Percentiles rank a stretch among this genome's conserved stretches.
These are phyloP conservation scores for Acropora yongei DNA, from an alignment of 64 coral and sea anemone species.

Conservation along the genomic window DNA sequence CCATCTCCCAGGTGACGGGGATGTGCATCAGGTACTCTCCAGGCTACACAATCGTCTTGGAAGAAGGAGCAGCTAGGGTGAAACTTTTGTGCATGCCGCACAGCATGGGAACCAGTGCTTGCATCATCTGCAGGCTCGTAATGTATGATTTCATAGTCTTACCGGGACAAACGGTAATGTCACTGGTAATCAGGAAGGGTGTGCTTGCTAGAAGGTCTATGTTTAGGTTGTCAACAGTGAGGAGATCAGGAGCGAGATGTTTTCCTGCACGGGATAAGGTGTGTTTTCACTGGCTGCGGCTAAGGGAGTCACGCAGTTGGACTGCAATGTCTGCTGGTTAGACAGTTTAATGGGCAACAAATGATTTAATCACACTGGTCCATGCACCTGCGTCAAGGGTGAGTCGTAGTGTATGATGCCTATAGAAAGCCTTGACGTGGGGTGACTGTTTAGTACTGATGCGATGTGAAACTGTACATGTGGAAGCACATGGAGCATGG, in stretches of 20 bases:
- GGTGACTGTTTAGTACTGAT: too few relatives aligned
- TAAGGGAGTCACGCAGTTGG: neutral
- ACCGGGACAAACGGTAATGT: slow-evolving; percentile 26
- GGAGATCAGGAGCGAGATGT: slow-evolving; percentile 21
- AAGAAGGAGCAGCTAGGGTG: neutral
- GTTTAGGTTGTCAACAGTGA: slow-evolving; percentile 24
- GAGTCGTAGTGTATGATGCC: neutral
- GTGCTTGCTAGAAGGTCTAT: slow-evolving; percentile 51
- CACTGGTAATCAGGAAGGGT: slow-evolving; percentile 42
- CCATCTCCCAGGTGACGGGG: slow-evolving; percentile 7
- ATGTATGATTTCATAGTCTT: slow-evolving; percentile 25
- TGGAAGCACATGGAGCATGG: neutral
- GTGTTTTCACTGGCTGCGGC: slow-evolving; percentile 4
- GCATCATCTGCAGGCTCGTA: neutral
- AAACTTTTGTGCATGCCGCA: neutral
- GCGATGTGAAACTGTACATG: neutral
- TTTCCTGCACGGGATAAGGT: neutral
- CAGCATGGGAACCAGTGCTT: slow-evolving; percentile 5
- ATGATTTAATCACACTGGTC: slow-evolving; percentile 27
- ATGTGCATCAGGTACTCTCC: slow-evolving; percentile 41
- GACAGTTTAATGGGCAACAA: neutral
- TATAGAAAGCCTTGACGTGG: too few relatives aligned
- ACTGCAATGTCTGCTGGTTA: slow-evolving; percentile 11
- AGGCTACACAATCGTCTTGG: neutral
- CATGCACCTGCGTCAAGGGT: slow-evolving; percentile 27